Conservation (phyloP, 2,888 invertebrate species). For the Pantelozetes paolii region DNA sequence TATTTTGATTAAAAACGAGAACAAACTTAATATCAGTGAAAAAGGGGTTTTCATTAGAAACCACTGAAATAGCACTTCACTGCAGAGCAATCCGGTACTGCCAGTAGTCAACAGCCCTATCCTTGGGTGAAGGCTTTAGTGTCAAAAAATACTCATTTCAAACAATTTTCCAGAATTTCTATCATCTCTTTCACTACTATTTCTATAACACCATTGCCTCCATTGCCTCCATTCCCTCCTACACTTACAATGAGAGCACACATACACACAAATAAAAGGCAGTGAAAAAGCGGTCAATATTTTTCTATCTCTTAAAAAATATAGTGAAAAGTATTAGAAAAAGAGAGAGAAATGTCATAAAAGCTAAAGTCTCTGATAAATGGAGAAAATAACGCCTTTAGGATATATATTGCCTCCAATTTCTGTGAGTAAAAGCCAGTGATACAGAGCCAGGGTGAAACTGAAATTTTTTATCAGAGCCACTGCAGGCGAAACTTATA, state of each 20-base stretch:
- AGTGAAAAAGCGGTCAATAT: constrained; percentile 15
- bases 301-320: constrained; percentile 23
- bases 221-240: no score
- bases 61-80: constrained; percentile 6
- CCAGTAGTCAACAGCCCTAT: no score
- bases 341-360: background rate
- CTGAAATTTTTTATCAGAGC: constrained; percentile 23
- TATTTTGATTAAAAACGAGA: constrained; percentile 2
- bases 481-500: constrained; percentile 32
- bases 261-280: no score
- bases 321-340: background rate
- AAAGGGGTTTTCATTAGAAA: background rate
- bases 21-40: no score
- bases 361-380: constrained; percentile 25
- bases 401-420: constrained; percentile 8
- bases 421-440: background rate
- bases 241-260: no score
- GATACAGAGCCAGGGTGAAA: background rate
- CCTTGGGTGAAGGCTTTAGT: no score
- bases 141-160: no score
- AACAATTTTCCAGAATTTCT: no score
- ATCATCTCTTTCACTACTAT: no score
- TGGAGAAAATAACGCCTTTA: constrained; percentile 33
- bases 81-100: background rate
- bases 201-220: no score